Evolutionary conservation across 2,888 invertebrate species (phyloP).

Genomic region (Drosophila recens): DNA sequence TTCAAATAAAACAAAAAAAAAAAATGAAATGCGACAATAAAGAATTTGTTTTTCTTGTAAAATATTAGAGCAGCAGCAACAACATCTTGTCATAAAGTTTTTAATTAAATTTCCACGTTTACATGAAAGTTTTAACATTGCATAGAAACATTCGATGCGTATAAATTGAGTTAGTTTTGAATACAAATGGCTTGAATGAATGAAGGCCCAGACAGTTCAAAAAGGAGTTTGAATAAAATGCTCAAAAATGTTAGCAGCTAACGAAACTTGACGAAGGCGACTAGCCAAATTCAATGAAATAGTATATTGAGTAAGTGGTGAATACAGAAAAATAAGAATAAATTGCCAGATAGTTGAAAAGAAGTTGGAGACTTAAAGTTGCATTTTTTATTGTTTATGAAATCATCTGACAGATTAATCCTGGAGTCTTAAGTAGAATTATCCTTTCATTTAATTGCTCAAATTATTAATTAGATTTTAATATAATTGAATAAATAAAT

Average conservation of each 20-base stretch:
- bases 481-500: background rate
- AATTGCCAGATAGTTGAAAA: background rate
- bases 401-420: background rate
- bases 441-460: background rate
- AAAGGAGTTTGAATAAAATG: conserved; percentile 3
- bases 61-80: conserved; percentile 26
- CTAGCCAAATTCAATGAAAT: background rate
- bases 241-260: background rate
- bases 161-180: conserved; percentile 49
- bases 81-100: conserved; percentile 78
- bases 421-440: background rate
- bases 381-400: background rate
- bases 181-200: conserved; percentile 22
- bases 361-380: background rate
- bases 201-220: background rate
- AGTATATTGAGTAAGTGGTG: background rate
- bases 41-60: conserved; percentile 32
- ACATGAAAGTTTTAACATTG: conserved; percentile 37
- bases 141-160: conserved; percentile 31
- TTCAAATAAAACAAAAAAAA: conserved; percentile 35
- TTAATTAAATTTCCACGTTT: conserved; percentile 77
- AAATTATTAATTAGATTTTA: background rate
- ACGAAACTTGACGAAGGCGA: background rate
- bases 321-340: background rate
- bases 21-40: conserved; percentile 28